Percentiles rank a stretch among this genome's conserved stretches.
phyloP scores from a whole-genome alignment of 2,888 invertebrate species.

The Limnephilus auricula region DNA sequence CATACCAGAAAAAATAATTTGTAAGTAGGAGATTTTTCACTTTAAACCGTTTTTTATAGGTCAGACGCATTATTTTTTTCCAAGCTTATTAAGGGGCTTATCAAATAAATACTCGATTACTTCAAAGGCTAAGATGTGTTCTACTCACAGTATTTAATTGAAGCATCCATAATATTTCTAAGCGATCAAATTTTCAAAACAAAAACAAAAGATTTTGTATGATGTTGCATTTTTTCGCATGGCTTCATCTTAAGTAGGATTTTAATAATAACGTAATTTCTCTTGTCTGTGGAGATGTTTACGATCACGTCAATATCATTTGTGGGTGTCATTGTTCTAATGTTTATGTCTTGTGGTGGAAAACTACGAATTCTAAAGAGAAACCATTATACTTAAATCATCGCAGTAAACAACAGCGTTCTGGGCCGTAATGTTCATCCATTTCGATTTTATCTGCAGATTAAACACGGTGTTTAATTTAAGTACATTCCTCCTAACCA shows the following conservation, averaged over 20 bases:
- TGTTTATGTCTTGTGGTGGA: slow-evolving; percentile 8
- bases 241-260: background rate
- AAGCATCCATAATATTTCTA: too few relatives aligned
- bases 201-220: too few relatives aligned
- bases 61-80: too few relatives aligned
- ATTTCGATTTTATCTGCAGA: slow-evolving; percentile 36
- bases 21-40: too few relatives aligned
- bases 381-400: slow-evolving; percentile 6
- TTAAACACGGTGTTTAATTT: slow-evolving; percentile 20
- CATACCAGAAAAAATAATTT: too few relatives aligned
- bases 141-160: too few relatives aligned
- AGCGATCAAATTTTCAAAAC: too few relatives aligned
- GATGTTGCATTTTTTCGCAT: too few relatives aligned
- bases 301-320: background rate
- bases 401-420: background rate
- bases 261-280: background rate
- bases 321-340: slow-evolving; percentile 29
- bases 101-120: too few relatives aligned
- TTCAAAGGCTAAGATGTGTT: too few relatives aligned
- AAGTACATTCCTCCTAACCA: background rate
- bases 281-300: background rate
- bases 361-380: slow-evolving; percentile 15
- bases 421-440: slow-evolving; percentile 8
- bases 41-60: too few relatives aligned
- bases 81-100: too few relatives aligned